Evolutionary conservation across 2,797 vertebrate genomes (phyloP).

Genomic region (Microchirus variegatus): DNA sequence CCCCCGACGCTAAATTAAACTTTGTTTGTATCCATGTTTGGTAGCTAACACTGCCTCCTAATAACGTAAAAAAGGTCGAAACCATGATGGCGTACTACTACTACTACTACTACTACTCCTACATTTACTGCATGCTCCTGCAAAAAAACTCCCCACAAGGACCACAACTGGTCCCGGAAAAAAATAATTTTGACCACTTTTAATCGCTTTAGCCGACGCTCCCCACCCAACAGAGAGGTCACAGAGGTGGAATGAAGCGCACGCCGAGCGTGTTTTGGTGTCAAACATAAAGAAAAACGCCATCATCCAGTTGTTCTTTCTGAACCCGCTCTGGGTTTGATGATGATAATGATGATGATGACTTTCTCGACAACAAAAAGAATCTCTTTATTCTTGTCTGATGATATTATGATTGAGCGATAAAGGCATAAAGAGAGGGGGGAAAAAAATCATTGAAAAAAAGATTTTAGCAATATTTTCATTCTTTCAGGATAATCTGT

Average conservation of each 20-base stretch:
- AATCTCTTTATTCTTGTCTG: slow-evolving; percentile 69
- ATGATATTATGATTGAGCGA: slow-evolving; percentile 57
- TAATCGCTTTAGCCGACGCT: background rate
- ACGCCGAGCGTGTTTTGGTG: slow-evolving; percentile 26
- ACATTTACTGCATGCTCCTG: too few relatives aligned
- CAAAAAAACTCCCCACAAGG: too few relatives aligned
- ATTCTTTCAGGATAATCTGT: slow-evolving; percentile 79
- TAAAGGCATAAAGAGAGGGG: slow-evolving; percentile 27
- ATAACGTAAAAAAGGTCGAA: too few relatives aligned
- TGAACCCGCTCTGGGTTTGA: slow-evolving; percentile 36
- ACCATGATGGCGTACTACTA: too few relatives aligned
- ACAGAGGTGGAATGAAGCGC: slow-evolving; percentile 20
- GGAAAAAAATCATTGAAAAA: slow-evolving; percentile 53
- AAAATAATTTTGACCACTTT: too few relatives aligned
- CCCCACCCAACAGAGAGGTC: slow-evolving; percentile 6
- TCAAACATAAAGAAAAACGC: slow-evolving; percentile 61
- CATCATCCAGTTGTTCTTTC: slow-evolving; percentile 57
- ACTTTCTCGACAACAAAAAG: slow-evolving; percentile 25
- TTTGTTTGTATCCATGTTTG: too few relatives aligned
- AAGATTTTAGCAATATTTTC: slow-evolving; percentile 85
- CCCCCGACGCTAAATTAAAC: slow-evolving; percentile 3
- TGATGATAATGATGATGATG: slow-evolving; percentile 10
- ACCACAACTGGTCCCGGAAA: too few relatives aligned
- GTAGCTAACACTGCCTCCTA: too few relatives aligned
- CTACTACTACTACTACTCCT: too few relatives aligned